phyloP scores from a whole-genome alignment of 2,797 vertebrate genomes.

The Euphonia xanthogaster region DNA sequence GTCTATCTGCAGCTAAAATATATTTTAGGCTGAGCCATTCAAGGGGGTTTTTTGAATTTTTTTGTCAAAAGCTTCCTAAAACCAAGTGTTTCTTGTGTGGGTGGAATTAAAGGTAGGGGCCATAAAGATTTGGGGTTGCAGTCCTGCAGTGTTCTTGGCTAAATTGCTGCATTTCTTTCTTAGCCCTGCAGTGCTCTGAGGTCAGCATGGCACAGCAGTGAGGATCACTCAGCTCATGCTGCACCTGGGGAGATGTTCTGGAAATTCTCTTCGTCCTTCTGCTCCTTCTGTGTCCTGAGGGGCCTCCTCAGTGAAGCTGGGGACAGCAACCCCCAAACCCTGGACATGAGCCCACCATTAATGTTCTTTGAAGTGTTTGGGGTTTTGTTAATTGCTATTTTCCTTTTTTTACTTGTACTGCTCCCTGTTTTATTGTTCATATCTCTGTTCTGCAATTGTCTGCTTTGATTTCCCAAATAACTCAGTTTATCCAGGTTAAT shows the following conservation, averaged over 20 bases:
- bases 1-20: neutral
- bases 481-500: neutral
- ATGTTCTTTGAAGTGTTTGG: neutral
- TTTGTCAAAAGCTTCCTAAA: neutral
- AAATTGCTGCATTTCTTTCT: neutral
- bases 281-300: neutral
- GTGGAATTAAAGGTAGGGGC: neutral
- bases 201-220: neutral
- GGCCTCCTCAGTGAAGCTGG: neutral
- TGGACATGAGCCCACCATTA: neutral
- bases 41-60: neutral
- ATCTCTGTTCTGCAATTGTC: neutral
- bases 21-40: neutral
- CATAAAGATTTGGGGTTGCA: neutral
- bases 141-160: neutral
- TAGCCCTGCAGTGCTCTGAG: neutral
- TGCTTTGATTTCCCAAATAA: neutral
- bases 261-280: neutral
- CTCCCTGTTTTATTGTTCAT: neutral
- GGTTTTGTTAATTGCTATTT: rapidly evolving
- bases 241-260: neutral
- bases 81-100: neutral
- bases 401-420: neutral
- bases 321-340: neutral
- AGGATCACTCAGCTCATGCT: neutral